Conservation (phyloP, 2,888 invertebrate species). For the Ptychoptera albimana region DNA sequence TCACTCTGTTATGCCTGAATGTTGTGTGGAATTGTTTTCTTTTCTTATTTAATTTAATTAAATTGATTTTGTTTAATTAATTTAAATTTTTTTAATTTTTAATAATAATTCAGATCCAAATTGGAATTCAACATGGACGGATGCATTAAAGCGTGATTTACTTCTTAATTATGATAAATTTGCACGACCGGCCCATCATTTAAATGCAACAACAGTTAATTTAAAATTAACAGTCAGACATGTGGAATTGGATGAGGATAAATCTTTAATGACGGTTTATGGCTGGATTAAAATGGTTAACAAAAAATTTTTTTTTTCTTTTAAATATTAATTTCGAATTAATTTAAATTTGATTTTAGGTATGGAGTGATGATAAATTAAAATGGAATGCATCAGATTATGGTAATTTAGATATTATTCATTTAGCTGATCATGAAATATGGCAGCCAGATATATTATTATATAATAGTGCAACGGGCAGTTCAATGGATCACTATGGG, state of each 20-base stretch:
- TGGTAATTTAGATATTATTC: conserved; percentile 41
- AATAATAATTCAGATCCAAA: conserved; percentile 29
- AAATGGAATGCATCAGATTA: conserved; percentile 53
- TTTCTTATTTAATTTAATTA: no score
- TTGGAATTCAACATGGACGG: conserved; percentile 40
- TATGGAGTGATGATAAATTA: conserved; percentile 60
- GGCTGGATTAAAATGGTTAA: conserved; percentile 46
- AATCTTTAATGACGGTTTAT: conserved; percentile 41
- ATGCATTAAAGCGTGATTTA: conserved; percentile 37
- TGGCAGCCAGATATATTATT: conserved; percentile 65
- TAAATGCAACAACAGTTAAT: conserved; percentile 15
- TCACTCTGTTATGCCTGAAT: not conserved
- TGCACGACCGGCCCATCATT: conserved; percentile 20
- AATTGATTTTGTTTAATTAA: no score
- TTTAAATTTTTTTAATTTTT: no score
- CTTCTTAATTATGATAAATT: conserved; percentile 33
- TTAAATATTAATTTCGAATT: no score
- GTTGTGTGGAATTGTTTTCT: no score
- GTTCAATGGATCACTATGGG: conserved; percentile 41
- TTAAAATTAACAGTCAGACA: conserved; percentile 44
- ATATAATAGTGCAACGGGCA: conserved; percentile 49
- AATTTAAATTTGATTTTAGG: conserved; percentile 30
- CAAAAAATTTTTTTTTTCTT: conserved; percentile 2
- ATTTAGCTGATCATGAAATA: conserved; percentile 51
- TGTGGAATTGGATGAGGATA: conserved; percentile 46